Conservation (phyloP, 1,140 invertebrate genomes). For the Drosophila pruinosa region DNA sequence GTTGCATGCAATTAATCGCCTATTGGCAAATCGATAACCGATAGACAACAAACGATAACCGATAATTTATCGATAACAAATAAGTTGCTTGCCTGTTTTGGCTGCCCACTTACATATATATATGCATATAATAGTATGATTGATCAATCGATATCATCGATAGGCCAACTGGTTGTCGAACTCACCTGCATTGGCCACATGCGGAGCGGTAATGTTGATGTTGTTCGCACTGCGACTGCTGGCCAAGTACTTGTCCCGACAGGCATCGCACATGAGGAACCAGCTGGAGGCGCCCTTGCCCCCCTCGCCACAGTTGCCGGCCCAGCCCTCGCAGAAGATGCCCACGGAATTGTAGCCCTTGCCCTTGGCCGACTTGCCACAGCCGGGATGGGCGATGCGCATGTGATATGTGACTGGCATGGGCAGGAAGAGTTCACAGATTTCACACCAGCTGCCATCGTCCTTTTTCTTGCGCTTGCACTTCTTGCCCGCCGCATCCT, state of each 20-base stretch:
- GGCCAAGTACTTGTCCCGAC: slow-evolving; percentile 91
- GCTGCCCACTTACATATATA: no score
- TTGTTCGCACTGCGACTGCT: slow-evolving; percentile 83
- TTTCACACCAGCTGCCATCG: slow-evolving; percentile 88
- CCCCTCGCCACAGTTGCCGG: slow-evolving; percentile 94
- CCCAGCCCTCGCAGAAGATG: slow-evolving; percentile 93
- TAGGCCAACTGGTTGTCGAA: background rate
- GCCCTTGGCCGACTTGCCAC: slow-evolving; percentile 91
- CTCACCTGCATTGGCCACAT: slow-evolving; percentile 44
- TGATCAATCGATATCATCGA: background rate
- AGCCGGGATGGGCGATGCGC: slow-evolving; percentile 94
- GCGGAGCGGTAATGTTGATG: slow-evolving; percentile 57
- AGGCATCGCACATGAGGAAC: slow-evolving; percentile 96
- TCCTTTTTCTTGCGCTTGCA: slow-evolving; percentile 85
- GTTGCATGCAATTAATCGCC: no score
- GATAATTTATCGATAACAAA: no score
- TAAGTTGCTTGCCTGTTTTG: no score
- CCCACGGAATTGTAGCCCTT: slow-evolving; percentile 95
- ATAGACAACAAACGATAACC: no score
- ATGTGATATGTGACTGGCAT: slow-evolving; percentile 94
- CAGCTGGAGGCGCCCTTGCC: slow-evolving; percentile 92
- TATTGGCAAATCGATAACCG: no score
- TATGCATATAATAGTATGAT: no score
- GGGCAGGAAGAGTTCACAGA: slow-evolving; percentile 91
- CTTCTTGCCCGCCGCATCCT: slow-evolving; percentile 84